phyloP scores from a whole-genome alignment of 2,888 invertebrate species.

The Apotomis capreana region DNA sequence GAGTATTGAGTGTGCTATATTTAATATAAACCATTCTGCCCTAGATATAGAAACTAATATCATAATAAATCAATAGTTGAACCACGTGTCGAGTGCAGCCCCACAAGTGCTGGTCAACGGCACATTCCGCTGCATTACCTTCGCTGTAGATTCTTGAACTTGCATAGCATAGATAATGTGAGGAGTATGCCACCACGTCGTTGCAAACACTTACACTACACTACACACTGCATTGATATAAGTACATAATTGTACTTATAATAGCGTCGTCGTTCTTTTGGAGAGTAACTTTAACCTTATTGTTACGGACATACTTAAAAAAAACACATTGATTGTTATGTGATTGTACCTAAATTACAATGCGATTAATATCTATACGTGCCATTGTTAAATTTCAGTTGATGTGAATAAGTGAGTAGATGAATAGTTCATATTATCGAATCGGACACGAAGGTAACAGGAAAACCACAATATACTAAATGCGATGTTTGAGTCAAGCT shows the following conservation, averaged over 20 bases:
- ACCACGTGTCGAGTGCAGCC: conserved; percentile 35
- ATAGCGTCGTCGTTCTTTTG: no score
- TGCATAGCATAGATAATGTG: conserved; percentile 17
- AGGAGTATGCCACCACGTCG: conserved; percentile 3
- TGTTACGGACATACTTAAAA: no score
- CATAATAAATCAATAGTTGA: conserved; percentile 32
- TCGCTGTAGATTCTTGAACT: conserved; percentile 19
- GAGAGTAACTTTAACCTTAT: no score
- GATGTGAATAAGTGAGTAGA: not conserved
- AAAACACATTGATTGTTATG: no score
- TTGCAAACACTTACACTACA: not conserved
- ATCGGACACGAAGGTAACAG: not conserved
- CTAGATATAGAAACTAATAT: conserved; percentile 24
- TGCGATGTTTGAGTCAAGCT: not conserved
- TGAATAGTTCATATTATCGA: not conserved
- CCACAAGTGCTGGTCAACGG: conserved; percentile 33
- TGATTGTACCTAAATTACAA: no score
- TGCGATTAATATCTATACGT: no score
- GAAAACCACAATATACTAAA: not conserved
- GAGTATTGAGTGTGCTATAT: no score
- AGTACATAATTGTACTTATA: no score
- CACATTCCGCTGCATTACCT: conserved; percentile 16
- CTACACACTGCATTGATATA: no score
- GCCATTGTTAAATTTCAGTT: no score
- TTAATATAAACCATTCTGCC: conserved; percentile 9